Base-by-base conservation (phyloP, 2,797 vertebrate genomes). In the Crax fasciolata region DNA sequence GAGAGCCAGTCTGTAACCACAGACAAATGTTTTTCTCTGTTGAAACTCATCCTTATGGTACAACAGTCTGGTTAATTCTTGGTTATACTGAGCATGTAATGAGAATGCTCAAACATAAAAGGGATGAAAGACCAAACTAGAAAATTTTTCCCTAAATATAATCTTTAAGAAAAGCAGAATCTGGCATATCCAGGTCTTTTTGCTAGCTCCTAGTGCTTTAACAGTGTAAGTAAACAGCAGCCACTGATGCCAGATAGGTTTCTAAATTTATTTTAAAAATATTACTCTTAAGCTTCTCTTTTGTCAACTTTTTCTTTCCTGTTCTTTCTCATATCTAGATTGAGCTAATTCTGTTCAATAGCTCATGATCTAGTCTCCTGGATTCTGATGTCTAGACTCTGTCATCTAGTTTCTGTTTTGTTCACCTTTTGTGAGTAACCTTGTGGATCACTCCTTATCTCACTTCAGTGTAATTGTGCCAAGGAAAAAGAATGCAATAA, bases 1-100 rank as follows among this genome's bases (percentile, higher is more conserved):
- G 97, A 93, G 95, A 94, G 80, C 92, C 95, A 88, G 96, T 97
- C 96, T 97, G 91, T 94, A 97, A 93, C 95, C 96, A 96, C 95
- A 95, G 96, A 96, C 96, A 94, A 97, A 96, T 93, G 97, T 97
- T 97, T 97, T 96, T 94, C 97, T 96, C 81, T 97, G 98, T 96
- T 95, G 94, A 94, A 97, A 97, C 94, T 95, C 95, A 93, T 73
- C 89, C 67, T 84, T 84, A 93, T 88, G 92, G 95, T 95, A 97
- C 11, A 88, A 89, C 91, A 90, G 52, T 87, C 94, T 87, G 93
- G 76, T 32, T 95, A 94, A 95, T 82, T 89, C 82, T 76, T 85
- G 78, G 94, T 92, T 95, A 77, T 90, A 81, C n/a, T 61, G 57
- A 1, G 3, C 93, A 87, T 4, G 27, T 94, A 94, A 94, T 95